Evolutionary conservation across 2,797 vertebrate species (phyloP).

Genomic region (Phaenicophaeus curvirostris): DNA sequence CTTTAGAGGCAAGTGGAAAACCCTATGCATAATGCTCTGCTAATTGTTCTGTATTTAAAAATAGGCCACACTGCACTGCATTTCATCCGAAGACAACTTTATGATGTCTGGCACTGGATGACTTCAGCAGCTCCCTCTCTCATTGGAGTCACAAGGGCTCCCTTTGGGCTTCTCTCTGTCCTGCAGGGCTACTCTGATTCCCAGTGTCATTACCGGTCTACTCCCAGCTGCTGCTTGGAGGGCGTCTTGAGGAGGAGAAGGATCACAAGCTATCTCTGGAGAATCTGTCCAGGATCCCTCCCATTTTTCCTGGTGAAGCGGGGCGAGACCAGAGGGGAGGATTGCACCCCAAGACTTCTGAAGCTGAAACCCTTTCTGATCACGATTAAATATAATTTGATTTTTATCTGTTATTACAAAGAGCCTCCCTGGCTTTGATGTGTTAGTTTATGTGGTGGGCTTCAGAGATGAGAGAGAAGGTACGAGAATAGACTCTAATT

Average conservation of each 20-base stretch:
- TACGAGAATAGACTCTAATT: not conserved
- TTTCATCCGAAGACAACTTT: not conserved
- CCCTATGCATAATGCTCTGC: not conserved
- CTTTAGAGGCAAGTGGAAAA: not conserved
- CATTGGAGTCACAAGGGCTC: not conserved
- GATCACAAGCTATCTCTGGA: not conserved
- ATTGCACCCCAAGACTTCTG: not conserved
- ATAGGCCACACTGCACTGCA: not conserved
- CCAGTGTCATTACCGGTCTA: not conserved
- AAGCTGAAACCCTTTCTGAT: not conserved
- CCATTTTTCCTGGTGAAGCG: not conserved
- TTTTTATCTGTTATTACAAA: not conserved
- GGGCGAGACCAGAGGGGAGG: not conserved
- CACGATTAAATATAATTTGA: not conserved
- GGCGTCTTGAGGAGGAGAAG: not conserved
- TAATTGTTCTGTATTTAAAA: conserved; percentile 29
- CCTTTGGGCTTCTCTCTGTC: not conserved
- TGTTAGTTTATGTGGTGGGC: not conserved
- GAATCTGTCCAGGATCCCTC: not conserved
- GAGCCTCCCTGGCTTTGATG: not conserved
- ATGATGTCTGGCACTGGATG: not conserved
- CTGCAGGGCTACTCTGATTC: not conserved
- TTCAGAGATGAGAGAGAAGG: not conserved
- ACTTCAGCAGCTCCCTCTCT: not conserved
- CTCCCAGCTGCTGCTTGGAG: not conserved